These are phyloP conservation scores for Rhincodon typus DNA, from an alignment of 2,797 vertebrate genomes.

Conservation along the genomic window DNA sequence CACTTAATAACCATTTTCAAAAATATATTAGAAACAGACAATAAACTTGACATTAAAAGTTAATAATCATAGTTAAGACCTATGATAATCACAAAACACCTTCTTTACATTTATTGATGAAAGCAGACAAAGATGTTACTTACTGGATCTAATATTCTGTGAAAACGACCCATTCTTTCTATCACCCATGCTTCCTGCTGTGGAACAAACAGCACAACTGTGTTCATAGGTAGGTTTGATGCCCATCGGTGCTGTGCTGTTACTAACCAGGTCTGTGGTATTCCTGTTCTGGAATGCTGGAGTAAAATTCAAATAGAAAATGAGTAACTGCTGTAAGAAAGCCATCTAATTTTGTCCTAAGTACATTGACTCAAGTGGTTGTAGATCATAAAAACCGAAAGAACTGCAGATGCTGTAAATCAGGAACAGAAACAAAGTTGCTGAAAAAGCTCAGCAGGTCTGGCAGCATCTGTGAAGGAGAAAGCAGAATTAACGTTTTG, in stretches of 20 bases:
- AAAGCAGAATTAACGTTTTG: too few relatives aligned
- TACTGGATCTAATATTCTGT: constrained; percentile 87
- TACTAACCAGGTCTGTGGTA: constrained; percentile 11
- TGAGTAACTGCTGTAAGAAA: background rate
- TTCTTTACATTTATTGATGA: background rate
- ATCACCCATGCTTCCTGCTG: constrained; percentile 97
- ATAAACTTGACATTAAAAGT: background rate
- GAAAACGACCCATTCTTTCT: constrained; percentile 91
- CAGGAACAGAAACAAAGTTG: too few relatives aligned
- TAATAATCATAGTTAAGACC: background rate
- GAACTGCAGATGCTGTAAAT: too few relatives aligned
- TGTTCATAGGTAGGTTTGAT: constrained; percentile 82
- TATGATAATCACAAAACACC: background rate
- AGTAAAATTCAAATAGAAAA: background rate
- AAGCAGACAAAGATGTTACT: constrained; percentile 45
- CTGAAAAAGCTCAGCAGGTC: too few relatives aligned
- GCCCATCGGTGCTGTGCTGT: constrained; percentile 60
- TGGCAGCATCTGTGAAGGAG: too few relatives aligned
- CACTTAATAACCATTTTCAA: background rate
- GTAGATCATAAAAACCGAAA: background rate
- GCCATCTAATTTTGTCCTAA: background rate
- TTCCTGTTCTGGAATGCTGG: constrained; percentile 23
- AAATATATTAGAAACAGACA: background rate
- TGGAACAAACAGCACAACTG: constrained; percentile 83
- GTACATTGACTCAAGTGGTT: background rate